Percentiles rank a stretch among this genome's conserved stretches.
Evolutionary conservation across 1,140 invertebrate genomes (phyloP).

Genomic region (Leptinotarsa defecta): DNA sequence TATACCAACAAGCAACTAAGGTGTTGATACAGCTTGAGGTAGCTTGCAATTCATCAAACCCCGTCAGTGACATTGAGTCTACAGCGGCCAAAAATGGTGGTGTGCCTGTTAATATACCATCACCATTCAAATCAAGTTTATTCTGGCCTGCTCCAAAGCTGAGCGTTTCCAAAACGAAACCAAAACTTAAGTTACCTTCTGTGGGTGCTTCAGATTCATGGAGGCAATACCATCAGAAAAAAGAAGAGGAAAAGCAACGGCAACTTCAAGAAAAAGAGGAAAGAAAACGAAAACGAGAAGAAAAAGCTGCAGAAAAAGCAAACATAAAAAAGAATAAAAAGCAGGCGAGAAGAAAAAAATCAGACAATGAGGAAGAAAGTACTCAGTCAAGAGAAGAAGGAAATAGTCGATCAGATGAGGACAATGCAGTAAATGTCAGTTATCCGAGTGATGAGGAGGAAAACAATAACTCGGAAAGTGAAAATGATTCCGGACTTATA

Average conservation of each 20-base stretch:
- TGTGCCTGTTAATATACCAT: not conserved
- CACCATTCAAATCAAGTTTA: slow-evolving; percentile 4
- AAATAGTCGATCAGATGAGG: not conserved
- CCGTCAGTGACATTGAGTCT: not conserved
- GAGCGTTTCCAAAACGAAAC: not conserved
- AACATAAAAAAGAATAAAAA: not conserved
- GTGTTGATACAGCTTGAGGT: not conserved
- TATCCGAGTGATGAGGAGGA: not conserved
- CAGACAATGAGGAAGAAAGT: slow-evolving; percentile 7
- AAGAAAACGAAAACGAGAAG: slow-evolving; percentile 1
- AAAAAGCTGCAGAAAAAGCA: not conserved
- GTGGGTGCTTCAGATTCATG: not conserved
- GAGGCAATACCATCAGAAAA: slow-evolving; percentile 6
- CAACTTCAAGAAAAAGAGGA: not conserved
- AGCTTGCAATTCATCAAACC: not conserved
- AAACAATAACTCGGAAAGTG: slow-evolving; percentile 7
- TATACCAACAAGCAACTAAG: not conserved
- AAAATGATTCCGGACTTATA: not conserved
- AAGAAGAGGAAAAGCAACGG: not conserved
- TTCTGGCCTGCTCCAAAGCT: slow-evolving; percentile 1
- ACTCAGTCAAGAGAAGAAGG: slow-evolving; percentile 7
- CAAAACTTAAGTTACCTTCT: slow-evolving; percentile 4
- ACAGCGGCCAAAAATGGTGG: not conserved
- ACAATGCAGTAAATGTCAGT: slow-evolving; percentile 2
- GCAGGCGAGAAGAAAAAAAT: not conserved